Evolutionary conservation across 1,140 invertebrate genomes (phyloP).

Genomic region (Zeugodacus cucurbitae): DNA sequence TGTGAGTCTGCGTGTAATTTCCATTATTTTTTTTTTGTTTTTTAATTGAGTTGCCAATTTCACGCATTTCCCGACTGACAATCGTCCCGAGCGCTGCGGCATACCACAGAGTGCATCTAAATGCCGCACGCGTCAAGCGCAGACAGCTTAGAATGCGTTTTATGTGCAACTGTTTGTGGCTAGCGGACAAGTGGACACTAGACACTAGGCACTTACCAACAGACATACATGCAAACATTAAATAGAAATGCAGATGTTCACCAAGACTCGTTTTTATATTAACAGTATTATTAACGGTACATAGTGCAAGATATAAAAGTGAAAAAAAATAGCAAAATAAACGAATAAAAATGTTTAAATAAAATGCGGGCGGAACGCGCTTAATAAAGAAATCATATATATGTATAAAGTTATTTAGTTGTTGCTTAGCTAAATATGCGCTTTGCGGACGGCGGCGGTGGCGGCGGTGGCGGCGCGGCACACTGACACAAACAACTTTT

Average conservation of each 20-base stretch:
- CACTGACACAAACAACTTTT: neutral
- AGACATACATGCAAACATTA: neutral
- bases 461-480: neutral
- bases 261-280: neutral
- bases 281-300: neutral
- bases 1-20: neutral
- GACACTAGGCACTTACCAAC: neutral
- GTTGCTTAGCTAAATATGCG: neutral
- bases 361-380: neutral
- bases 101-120: slow-evolving; percentile 32
- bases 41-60: slow-evolving; percentile 37
- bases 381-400: neutral
- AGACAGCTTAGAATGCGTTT: slow-evolving; percentile 38
- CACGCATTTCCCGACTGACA: slow-evolving; percentile 31
- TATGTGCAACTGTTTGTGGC: slow-evolving; percentile 3
- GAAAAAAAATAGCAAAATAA: neutral
- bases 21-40: neutral
- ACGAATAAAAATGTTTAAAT: neutral
- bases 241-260: neutral
- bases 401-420: neutral
- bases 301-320: neutral
- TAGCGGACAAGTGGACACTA: neutral
- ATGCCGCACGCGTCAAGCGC: slow-evolving; percentile 36
- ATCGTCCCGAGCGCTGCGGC: neutral
- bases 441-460: neutral